Percentiles rank a stretch among this genome's conserved stretches.
Evolutionary conservation across 2,113 vertebrate genomes (phyloP).

Genomic region (Andinoacara biseriatus): DNA sequence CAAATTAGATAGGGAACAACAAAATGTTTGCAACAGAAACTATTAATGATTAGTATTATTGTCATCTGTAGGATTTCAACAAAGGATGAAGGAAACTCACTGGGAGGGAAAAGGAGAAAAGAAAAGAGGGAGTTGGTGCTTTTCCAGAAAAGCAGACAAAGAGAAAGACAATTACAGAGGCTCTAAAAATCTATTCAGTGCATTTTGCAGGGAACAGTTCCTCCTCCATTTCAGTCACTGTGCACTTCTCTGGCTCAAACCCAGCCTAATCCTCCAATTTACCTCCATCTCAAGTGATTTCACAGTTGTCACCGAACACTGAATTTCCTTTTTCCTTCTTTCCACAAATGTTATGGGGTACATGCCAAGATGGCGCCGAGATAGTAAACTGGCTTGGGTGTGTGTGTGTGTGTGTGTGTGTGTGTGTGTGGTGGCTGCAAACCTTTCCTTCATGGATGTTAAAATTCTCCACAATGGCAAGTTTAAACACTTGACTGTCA

Average conservation of each 20-base stretch:
- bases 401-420: not conserved
- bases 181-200: slow-evolving; percentile 59
- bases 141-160: slow-evolving; percentile 61
- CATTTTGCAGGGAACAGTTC: slow-evolving; percentile 49
- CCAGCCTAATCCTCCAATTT: slow-evolving; percentile 69
- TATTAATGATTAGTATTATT: not conserved
- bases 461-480: slow-evolving; percentile 40
- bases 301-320: slow-evolving; percentile 75
- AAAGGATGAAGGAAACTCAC: slow-evolving; percentile 21
- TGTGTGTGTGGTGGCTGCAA: slow-evolving; percentile 6
- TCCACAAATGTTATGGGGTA: slow-evolving; percentile 49
- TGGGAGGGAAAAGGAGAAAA: slow-evolving; percentile 31
- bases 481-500: slow-evolving; percentile 34
- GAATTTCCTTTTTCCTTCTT: slow-evolving; percentile 62
- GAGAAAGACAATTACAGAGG: slow-evolving; percentile 65
- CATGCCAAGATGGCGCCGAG: slow-evolving; percentile 61
- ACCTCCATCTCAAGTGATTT: slow-evolving; percentile 75
- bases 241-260: slow-evolving; percentile 46
- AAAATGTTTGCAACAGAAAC: not conserved
- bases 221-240: slow-evolving; percentile 39
- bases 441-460: slow-evolving; percentile 36
- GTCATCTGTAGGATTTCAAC: slow-evolving; percentile 17
- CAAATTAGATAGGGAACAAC: not conserved
- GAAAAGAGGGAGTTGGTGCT: slow-evolving; percentile 40
- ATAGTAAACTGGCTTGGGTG: slow-evolving; percentile 24